Conservation (phyloP, 2,888 invertebrate genomes). For the Ormyrus pomaceus region DNA sequence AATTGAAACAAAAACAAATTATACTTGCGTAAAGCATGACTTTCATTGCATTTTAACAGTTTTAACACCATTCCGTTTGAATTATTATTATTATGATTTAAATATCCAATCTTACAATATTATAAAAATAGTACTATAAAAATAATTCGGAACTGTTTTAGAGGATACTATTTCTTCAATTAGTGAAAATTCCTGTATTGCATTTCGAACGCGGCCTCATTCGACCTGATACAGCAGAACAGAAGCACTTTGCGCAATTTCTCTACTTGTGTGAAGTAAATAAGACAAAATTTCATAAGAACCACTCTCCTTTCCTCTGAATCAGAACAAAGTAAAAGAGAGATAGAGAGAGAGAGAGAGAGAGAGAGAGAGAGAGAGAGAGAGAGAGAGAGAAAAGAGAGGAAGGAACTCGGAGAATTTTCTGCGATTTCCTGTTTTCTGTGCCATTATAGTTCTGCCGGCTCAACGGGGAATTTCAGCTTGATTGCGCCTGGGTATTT, state of each 20-base stretch:
- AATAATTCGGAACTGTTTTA: too few relatives aligned
- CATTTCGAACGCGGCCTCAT: too few relatives aligned
- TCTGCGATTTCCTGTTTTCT: constrained; percentile 36
- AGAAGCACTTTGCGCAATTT: neutral
- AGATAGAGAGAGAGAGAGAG: too few relatives aligned
- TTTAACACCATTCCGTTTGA: too few relatives aligned
- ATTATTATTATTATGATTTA: too few relatives aligned
- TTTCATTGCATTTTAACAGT: too few relatives aligned
- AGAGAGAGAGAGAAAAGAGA: neutral
- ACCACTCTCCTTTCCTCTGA: neutral
- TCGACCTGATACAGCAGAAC: neutral
- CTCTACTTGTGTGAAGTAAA: constrained; percentile 4
- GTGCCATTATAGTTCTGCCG: constrained; percentile 4
- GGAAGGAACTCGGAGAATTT: constrained; percentile 7
- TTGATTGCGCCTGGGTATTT: constrained; percentile 40
- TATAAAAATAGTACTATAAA: too few relatives aligned
- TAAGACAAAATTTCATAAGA: constrained; percentile 8
- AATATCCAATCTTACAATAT: too few relatives aligned
- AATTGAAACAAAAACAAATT: too few relatives aligned
- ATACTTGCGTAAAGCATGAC: too few relatives aligned
- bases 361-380: neutral
- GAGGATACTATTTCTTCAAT: too few relatives aligned
- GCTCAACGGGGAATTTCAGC: constrained; percentile 24
- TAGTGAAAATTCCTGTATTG: too few relatives aligned
- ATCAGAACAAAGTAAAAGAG: neutral